Evolutionary conservation across 2,888 invertebrate species (phyloP).

Genomic region (Gibbula magus): DNA sequence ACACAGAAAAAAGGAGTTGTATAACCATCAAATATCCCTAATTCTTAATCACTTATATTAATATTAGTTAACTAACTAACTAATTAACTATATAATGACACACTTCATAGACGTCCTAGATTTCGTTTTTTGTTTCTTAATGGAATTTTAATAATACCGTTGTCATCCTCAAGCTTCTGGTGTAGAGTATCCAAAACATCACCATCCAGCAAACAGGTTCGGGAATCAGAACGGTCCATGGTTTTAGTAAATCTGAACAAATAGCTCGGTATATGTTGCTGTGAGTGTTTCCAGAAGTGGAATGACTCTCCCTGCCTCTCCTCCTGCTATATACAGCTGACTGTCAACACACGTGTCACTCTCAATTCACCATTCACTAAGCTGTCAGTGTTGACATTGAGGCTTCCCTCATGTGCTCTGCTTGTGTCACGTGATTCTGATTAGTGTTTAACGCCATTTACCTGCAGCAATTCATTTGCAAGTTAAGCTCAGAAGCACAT

Average conservation of each 20-base stretch:
- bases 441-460: too few species aligned
- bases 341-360: not conserved
- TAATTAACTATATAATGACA: too few species aligned
- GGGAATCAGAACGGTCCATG: not conserved
- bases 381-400: not conserved
- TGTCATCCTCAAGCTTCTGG: not conserved
- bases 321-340: not conserved
- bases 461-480: too few species aligned
- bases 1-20: too few species aligned
- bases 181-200: not conserved
- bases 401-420: conserved; percentile 4
- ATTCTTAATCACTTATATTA: too few species aligned
- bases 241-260: not conserved
- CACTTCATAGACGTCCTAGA: too few species aligned
- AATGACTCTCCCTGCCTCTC: not conserved
- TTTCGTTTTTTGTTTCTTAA: too few species aligned
- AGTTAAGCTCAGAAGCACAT: too few species aligned
- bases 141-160: not conserved
- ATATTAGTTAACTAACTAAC: too few species aligned
- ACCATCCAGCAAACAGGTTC: not conserved
- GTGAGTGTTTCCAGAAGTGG: not conserved
- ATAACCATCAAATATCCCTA: too few species aligned
- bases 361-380: not conserved
- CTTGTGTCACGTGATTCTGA: not conserved
- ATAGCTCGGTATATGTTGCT: not conserved